Evolutionary conservation across 2,113 vertebrate genomes (phyloP).

Genomic region (Pseudorasbora parva): DNA sequence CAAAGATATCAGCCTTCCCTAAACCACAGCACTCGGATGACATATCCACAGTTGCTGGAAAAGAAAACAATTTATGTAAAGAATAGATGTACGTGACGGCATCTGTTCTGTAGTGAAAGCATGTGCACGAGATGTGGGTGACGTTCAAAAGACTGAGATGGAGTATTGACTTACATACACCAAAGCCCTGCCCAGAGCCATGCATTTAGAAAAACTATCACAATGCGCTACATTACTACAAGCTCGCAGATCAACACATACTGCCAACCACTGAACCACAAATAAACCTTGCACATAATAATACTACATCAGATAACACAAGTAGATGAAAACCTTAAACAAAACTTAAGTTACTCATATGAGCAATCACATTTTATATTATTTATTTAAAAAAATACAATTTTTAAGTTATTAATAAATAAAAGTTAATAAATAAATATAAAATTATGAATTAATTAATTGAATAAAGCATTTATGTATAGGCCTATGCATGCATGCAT

Average conservation of each 20-base stretch:
- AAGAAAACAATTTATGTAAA: neutral
- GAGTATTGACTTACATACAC: slow-evolving; percentile 18
- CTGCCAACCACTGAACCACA: neutral
- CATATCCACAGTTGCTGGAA: neutral
- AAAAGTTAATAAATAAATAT: too few relatives aligned
- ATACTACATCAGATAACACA: neutral
- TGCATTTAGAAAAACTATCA: slow-evolving; percentile 19
- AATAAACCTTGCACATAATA: neutral
- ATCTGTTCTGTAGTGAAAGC: neutral
- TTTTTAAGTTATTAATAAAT: too few relatives aligned
- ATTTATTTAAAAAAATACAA: too few relatives aligned
- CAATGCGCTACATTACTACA: neutral
- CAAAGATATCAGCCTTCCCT: neutral
- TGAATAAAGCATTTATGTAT: too few relatives aligned
- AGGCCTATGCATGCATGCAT: too few relatives aligned
- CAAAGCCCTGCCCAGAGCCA: neutral
- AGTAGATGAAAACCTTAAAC: neutral
- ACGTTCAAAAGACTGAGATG: neutral
- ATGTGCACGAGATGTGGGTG: neutral
- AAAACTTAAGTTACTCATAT: neutral
- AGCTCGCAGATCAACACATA: neutral
- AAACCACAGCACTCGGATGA: neutral
- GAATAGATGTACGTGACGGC: neutral
- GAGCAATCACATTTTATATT: too few relatives aligned
- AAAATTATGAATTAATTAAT: too few relatives aligned